These are phyloP conservation scores for Candidula unifasciata DNA, from an alignment of 2,888 invertebrate genomes.

Conservation along the genomic window DNA sequence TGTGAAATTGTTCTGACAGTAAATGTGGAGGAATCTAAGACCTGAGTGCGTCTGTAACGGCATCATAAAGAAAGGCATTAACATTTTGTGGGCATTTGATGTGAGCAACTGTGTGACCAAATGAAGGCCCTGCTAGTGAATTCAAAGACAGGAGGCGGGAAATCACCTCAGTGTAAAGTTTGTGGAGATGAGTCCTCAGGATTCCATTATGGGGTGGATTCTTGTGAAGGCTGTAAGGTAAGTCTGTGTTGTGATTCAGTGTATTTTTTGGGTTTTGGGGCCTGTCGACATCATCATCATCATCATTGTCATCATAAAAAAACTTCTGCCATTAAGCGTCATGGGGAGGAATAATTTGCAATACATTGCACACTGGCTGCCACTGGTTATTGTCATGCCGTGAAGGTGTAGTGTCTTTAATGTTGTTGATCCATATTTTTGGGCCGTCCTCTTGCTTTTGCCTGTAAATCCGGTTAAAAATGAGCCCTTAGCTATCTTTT, in stretches of 20 bases:
- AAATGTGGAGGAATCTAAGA: constrained; percentile 6
- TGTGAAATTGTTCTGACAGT: background rate
- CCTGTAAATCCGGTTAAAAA: no score
- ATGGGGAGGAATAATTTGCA: no score
- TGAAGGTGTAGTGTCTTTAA: no score
- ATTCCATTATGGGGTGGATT: constrained; percentile 77
- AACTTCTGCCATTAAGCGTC: no score
- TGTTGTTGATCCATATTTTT: no score
- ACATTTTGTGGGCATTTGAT: background rate
- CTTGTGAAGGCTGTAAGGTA: constrained; percentile 77
- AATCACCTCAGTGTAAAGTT: constrained; percentile 74
- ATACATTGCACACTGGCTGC: no score
- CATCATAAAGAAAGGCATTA: constrained; percentile 8
- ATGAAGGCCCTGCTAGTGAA: constrained; percentile 53
- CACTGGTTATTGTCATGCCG: no score
- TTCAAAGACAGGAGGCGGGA: constrained; percentile 56
- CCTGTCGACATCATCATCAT: background rate
- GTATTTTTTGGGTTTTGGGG: background rate
- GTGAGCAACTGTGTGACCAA: background rate
- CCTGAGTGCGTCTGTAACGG: background rate
- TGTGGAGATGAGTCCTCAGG: constrained; percentile 77
- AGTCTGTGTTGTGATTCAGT: background rate
- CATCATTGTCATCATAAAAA: background rate
- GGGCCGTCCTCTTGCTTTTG: no score
- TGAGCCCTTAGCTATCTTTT: no score